Evolutionary conservation across 2,888 invertebrate genomes (phyloP), one percentile per base, ranked within the genome.

Genomic region (Scrobipalpa costella): DNA sequence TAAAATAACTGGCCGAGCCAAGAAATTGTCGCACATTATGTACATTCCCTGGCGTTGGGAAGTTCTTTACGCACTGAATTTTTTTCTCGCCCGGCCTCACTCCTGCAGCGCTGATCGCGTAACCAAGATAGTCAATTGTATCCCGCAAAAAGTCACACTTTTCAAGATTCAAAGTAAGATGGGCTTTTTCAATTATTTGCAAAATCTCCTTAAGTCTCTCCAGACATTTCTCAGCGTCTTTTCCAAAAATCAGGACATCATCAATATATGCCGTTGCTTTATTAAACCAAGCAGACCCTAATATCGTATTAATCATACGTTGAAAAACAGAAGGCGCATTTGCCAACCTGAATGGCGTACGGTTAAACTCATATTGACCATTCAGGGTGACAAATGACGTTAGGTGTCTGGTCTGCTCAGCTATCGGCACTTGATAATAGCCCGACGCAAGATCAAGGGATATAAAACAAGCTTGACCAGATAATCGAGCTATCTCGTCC

Each of bases 91-190:
- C 40, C 2, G 58, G 58, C 11, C 58, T 8, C 19, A 58, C n/a
- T 2, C 40, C 64, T 61, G 69, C 34, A 73, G 67, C 61, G 80
- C 77, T 62, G 79, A 84, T 38, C 65, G 64, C 13, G 40, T 58
- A 58, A 3, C 58, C 58, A 61, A 52, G n/a, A 65, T 68, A 8
- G 63, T n/a, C 17, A 49, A 49, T 49, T 17, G 2, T n/a, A n/a
- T 49, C 19, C 3, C 19, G 15, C 19, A 49, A 49, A 49, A 49
- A 49, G 15, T 49, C 49, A 9, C 49, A 49, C 17, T 49, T 49
- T 7, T 15, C 8, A 7, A 49, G 17, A 17, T 49, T 49, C 9
- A 49, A 17, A n/a, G 49, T 49, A n/a, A 49, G 17, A 3, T 17
- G 7, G 2, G 49, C 49, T 9, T 49, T 17, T 9, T 49, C 49